Conservation (phyloP, 1,140 invertebrate genomes). For the Meteorus sp. region DNA sequence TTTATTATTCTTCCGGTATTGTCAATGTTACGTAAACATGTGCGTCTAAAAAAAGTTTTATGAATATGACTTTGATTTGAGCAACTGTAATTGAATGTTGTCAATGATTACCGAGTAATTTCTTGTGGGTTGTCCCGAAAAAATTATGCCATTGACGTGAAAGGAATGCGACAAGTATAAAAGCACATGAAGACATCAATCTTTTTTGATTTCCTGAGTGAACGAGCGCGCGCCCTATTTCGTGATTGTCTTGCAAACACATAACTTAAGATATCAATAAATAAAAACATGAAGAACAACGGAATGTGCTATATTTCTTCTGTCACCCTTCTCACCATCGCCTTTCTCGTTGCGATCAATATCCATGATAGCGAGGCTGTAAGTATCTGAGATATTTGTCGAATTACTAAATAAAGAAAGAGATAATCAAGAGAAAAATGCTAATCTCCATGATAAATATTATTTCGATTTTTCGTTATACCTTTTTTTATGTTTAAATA, state of each 20-base stretch:
- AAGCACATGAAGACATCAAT: background rate
- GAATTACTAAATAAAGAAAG: background rate
- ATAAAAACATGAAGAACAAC: constrained; percentile 4
- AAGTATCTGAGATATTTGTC: background rate
- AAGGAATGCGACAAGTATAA: background rate
- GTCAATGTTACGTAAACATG: too few relatives aligned
- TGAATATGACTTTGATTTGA: background rate
- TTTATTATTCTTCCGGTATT: too few relatives aligned
- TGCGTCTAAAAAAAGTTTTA: background rate
- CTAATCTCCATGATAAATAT: constrained; percentile 1
- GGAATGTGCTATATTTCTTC: background rate
- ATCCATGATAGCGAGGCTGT: constrained; percentile 11
- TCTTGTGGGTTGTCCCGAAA: background rate
- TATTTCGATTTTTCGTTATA: background rate
- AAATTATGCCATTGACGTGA: too few relatives aligned
- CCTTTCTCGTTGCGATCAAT: constrained; percentile 5
- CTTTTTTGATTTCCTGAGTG: too few relatives aligned
- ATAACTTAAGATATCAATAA: background rate
- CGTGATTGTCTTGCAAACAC: too few relatives aligned
- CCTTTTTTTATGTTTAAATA: constrained; percentile 10
- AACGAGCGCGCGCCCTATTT: too few relatives aligned
- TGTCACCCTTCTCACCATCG: background rate
- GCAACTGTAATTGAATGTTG: background rate
- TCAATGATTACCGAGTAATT: background rate
- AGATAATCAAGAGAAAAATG: too few relatives aligned